Conservation (phyloP, 2,888 invertebrate genomes). For the Syritta pipiens region DNA sequence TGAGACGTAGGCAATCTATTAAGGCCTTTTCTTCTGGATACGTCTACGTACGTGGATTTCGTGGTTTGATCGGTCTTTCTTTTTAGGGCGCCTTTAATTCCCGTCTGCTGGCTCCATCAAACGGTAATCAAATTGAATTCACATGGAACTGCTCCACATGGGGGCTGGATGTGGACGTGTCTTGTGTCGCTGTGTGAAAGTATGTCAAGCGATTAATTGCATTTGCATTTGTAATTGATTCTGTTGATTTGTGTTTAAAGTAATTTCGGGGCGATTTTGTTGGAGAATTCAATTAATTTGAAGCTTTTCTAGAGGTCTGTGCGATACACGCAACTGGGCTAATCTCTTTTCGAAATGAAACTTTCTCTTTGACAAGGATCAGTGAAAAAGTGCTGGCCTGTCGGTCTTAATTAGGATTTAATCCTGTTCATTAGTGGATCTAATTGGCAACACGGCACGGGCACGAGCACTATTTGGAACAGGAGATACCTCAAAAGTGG, state of each 20-base stretch:
- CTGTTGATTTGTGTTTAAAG: background rate
- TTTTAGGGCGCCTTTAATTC: no score
- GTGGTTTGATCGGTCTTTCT: background rate
- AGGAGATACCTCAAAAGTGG: background rate
- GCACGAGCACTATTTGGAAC: background rate
- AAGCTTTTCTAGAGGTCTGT: no score
- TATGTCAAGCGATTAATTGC: background rate
- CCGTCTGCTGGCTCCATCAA: background rate
- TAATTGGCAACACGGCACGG: slow-evolving; percentile 3
- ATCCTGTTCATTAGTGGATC: background rate
- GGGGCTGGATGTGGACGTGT: background rate
- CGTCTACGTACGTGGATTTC: background rate
- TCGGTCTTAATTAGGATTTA: background rate
- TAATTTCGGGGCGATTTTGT: no score
- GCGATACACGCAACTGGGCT: no score
- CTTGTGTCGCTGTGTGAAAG: background rate
- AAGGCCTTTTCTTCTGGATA: background rate
- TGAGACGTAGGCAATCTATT: slow-evolving; percentile 10
- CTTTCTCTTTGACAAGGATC: no score
- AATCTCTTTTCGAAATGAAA: no score
- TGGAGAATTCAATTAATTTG: no score
- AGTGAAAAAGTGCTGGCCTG: no score
- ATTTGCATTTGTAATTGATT: slow-evolving; percentile 8
- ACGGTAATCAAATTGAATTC: background rate
- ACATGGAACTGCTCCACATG: background rate